phyloP scores from a whole-genome alignment of 2,797 vertebrate species.

The Selene dorsalis region DNA sequence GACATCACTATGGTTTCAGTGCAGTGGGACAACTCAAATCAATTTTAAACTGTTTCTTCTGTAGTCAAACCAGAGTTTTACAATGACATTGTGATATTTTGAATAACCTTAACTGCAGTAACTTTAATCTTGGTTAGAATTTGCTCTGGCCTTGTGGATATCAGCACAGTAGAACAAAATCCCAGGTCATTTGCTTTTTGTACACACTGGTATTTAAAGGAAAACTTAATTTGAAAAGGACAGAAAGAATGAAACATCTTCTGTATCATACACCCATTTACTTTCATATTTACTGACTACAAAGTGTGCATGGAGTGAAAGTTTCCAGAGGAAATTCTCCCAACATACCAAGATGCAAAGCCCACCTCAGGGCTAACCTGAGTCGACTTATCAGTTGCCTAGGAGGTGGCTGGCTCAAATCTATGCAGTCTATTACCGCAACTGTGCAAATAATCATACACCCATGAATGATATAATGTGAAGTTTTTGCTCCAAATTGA shows the following conservation, averaged over 20 bases:
- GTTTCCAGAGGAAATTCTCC: constrained; percentile 77
- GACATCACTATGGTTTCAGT: background rate
- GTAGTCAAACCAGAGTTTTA: background rate
- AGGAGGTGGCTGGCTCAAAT: background rate
- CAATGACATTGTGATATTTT: constrained; percentile 17
- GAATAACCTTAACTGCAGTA: constrained; percentile 88
- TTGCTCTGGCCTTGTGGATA: constrained; percentile 71
- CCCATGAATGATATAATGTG: background rate
- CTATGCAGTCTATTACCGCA: background rate
- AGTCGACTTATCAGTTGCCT: background rate
- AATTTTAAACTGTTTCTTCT: background rate
- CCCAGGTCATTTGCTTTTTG: constrained; percentile 10
- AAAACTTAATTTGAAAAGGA: constrained; percentile 36
- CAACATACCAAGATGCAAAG: constrained; percentile 77
- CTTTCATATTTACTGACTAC: background rate
- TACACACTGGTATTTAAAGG: background rate
- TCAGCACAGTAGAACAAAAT: constrained; percentile 15
- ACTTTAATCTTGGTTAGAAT: constrained; percentile 69
- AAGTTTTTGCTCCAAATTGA: background rate
- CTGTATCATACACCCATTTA: constrained; percentile 9
- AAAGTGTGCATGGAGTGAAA: constrained; percentile 10
- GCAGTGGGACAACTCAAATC: too few relatives aligned
- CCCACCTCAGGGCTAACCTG: constrained; percentile 30
- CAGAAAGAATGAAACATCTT: constrained; percentile 22
- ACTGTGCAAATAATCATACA: background rate